Conservation (phyloP, 2,888 invertebrate species). For the Drosophila colorata region DNA sequence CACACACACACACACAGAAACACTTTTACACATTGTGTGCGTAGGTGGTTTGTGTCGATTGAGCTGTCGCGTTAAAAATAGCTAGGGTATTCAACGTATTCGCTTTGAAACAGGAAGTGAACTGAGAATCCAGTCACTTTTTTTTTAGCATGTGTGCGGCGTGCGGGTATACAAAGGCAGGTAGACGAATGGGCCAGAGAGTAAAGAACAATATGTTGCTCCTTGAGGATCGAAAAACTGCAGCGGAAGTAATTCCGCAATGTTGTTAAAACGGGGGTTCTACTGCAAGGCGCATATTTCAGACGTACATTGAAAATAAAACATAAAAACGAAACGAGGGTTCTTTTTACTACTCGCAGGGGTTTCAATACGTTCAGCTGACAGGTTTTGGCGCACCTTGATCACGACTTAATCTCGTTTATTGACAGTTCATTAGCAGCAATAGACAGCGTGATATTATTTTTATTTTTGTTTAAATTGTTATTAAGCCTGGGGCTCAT, state of each 20-base stretch:
- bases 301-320: neutral
- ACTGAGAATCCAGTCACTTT: constrained; percentile 56
- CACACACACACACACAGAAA: constrained; percentile 3
- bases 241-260: constrained; percentile 56
- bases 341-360: constrained; percentile 5
- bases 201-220: constrained; percentile 19
- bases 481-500: constrained; percentile 23
- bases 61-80: constrained; percentile 67
- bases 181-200: constrained; percentile 21
- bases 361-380: constrained; percentile 14
- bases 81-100: constrained; percentile 26
- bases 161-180: constrained; percentile 17
- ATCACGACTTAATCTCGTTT: constrained; percentile 75
- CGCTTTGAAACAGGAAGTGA: constrained; percentile 63
- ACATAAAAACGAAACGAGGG: neutral
- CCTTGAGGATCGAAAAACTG: constrained; percentile 23
- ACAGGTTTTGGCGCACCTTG: constrained; percentile 57
- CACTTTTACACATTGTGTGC: neutral
- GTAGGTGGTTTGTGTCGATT: constrained; percentile 46
- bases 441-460: constrained; percentile 35
- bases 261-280: constrained; percentile 8
- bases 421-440: constrained; percentile 76
- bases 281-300: neutral
- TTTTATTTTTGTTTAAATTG: constrained; percentile 24
- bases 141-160: constrained; percentile 29